These are phyloP conservation scores for Meriones psammophilus DNA, from an alignment of 2,797 vertebrate genomes.

Conservation along the genomic window DNA sequence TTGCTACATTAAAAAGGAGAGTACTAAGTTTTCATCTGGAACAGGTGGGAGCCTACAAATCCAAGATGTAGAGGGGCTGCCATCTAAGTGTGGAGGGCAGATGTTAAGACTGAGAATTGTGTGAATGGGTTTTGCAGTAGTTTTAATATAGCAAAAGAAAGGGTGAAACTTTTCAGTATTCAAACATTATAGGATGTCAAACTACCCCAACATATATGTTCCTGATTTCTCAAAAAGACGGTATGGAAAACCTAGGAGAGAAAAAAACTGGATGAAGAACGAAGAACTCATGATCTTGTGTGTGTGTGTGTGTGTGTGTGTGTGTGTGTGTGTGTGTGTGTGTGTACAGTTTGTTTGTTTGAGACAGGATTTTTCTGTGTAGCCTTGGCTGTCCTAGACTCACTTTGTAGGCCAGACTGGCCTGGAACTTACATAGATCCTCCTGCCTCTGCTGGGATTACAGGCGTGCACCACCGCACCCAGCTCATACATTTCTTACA, in stretches of 20 bases:
- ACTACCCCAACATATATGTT: background rate
- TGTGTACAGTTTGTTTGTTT: too few relatives aligned
- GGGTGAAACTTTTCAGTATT: background rate
- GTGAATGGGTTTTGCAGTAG: background rate
- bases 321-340: too few relatives aligned
- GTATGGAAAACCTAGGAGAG: background rate
- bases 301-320: too few relatives aligned
- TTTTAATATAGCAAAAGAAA: background rate
- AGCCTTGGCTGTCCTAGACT: too few relatives aligned
- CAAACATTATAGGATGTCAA: background rate
- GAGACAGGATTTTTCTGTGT: too few relatives aligned
- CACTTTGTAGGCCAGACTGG: too few relatives aligned
- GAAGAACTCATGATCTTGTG: too few relatives aligned
- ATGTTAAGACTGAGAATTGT: too few relatives aligned
- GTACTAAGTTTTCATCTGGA: background rate
- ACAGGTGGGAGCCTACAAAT: too few relatives aligned
- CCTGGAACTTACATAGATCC: too few relatives aligned
- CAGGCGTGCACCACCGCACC: too few relatives aligned
- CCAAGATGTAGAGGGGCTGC: accelerated
- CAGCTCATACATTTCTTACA: background rate
- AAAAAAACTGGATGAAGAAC: background rate
- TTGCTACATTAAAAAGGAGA: background rate
- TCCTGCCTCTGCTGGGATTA: too few relatives aligned
- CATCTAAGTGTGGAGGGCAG: background rate
- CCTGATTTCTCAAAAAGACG: background rate